Evolutionary conservation across 2,888 invertebrate species (phyloP).

Genomic region (Pammene aurita): DNA sequence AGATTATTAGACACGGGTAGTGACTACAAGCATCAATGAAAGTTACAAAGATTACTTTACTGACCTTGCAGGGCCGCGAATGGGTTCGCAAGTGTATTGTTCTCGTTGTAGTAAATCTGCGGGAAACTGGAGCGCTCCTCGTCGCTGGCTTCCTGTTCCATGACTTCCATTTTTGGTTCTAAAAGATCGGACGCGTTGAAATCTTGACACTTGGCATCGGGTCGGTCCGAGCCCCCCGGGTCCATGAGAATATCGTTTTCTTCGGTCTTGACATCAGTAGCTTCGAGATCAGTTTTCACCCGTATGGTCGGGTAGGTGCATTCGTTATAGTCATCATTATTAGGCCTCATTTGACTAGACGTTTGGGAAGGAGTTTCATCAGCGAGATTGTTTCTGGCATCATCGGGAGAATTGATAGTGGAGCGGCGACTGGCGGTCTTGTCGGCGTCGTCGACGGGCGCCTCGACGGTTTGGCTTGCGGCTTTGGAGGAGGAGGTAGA

Average conservation of each 20-base stretch:
- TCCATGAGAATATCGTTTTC: constrained; percentile 78
- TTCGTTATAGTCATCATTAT: constrained; percentile 82
- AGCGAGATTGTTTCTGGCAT: constrained; percentile 83
- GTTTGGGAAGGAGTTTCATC: constrained; percentile 82
- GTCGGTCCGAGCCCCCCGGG: constrained; percentile 72
- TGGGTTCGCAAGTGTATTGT: constrained; percentile 77
- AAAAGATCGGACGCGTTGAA: constrained; percentile 77
- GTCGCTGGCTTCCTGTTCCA: constrained; percentile 87
- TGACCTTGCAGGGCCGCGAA: constrained; percentile 77
- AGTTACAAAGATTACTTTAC: constrained; percentile 36
- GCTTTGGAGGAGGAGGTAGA: constrained; percentile 83
- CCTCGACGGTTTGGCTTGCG: constrained; percentile 82
- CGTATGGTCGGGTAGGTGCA: constrained; percentile 77
- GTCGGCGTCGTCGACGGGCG: constrained; percentile 76
- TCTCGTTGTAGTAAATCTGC: constrained; percentile 74
- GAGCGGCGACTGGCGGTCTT: constrained; percentile 76
- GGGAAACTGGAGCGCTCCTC: constrained; percentile 83
- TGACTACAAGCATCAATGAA: background rate
- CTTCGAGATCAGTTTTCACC: constrained; percentile 83
- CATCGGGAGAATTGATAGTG: constrained; percentile 81
- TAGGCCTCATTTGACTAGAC: constrained; percentile 84
- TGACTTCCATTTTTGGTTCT: constrained; percentile 88
- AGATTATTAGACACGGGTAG: background rate
- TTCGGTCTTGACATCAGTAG: constrained; percentile 78
- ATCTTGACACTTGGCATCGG: constrained; percentile 70